Base-by-base conservation (phyloP, 2,888 invertebrate genomes). In the Drosophila borborema region DNA sequence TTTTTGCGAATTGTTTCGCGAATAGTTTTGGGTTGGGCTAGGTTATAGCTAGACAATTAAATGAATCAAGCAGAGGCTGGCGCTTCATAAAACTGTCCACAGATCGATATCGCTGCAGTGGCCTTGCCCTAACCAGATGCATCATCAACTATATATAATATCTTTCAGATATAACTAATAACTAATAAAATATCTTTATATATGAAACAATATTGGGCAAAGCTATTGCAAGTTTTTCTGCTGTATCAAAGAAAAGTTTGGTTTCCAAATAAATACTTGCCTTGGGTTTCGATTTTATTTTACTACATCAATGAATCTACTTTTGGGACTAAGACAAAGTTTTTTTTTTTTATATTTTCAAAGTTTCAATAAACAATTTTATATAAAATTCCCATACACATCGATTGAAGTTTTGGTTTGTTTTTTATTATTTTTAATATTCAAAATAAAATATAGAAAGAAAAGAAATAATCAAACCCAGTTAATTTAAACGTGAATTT, bases 21-120 rank as follows among this genome's bases (percentile, higher is more conserved):
- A 55, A 54, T 61, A 23, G 18, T 46, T 64, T 56, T 70, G 80
- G 86, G 86, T 86, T 86, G 86, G 86, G 82, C 83, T 90, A 84
- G 83, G 90, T 86, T 90, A 71, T 74, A 88, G 80, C 36, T 48
- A 68, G 61, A 68, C 68, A 59, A 69, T 76, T 51, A 66, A 70
- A 80, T 75, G 72, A 82, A 70, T 85, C 76, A 82, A 71, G 72
- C 62, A 59, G 65, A 64, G 61, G 67, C 74, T 64, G 43, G 67
- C 67, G 40, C 45, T 56, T 55, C 73, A 81, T 69, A 65, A 63
- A 83, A 84, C 71, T 78, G 64, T 62, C 65, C 70, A 55, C 66
- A 59, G 86, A 80, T 77, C 40, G 53, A 59, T 53, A 82, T 72
- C 80, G 45, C 64, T 54, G 45, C 20, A 10, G 56, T 45, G 72